phyloP scores from a whole-genome alignment of 2,113 vertebrate genomes.

The Empidonax alnorum region DNA sequence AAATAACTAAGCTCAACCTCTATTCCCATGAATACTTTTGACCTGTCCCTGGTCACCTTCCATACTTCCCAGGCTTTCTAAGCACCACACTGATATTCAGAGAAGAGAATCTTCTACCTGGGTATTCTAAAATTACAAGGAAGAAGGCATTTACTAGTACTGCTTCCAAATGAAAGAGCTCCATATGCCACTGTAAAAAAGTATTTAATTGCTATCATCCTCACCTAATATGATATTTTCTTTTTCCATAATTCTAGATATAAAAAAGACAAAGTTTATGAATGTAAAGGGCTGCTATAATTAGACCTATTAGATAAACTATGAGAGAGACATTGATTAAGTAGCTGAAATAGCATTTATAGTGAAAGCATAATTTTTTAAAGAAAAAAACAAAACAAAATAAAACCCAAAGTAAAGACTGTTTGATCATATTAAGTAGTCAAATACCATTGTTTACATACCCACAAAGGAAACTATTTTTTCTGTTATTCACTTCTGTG shows the following conservation, averaged over 20 bases:
- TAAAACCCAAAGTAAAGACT: not conserved
- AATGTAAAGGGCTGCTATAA: not conserved
- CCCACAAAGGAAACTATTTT: not conserved
- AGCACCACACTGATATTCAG: not conserved
- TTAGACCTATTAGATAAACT: not conserved
- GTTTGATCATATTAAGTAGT: not conserved
- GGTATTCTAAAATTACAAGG: not conserved
- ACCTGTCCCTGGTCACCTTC: not conserved
- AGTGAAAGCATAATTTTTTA: not conserved
- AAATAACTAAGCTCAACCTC: not conserved
- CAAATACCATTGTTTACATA: not conserved
- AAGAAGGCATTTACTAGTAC: not conserved
- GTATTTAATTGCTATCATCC: not conserved
- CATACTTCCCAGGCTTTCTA: not conserved
- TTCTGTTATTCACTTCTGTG: not conserved
- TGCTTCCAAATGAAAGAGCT: not conserved
- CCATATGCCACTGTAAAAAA: not conserved
- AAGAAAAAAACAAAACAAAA: not conserved
- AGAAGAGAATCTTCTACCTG: not conserved
- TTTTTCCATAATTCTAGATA: not conserved
- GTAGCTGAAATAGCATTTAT: not conserved
- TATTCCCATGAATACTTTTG: not conserved
- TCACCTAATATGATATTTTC: not conserved
- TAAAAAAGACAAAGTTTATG: not conserved
- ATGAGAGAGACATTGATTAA: not conserved